phyloP scores from a whole-genome alignment of 2,888 invertebrate genomes.

The Heterodera filipjevi region DNA sequence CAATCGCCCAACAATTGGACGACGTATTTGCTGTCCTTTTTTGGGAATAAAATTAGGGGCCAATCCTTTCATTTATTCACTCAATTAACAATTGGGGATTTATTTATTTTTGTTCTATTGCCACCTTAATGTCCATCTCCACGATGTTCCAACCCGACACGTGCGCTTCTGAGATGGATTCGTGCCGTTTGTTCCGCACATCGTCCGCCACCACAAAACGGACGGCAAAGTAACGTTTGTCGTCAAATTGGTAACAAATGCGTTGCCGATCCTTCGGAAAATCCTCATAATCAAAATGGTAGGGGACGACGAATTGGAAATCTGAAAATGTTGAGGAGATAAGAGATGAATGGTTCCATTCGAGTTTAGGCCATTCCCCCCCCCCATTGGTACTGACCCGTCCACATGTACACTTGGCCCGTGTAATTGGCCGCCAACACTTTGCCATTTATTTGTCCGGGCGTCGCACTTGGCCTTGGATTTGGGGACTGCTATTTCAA shows the following conservation, averaged over 20 bases:
- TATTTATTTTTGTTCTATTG: too few relatives aligned
- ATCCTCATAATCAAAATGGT: conserved; percentile 61
- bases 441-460: conserved; percentile 59
- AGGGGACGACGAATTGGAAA: conserved; percentile 62
- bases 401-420: conserved; percentile 59
- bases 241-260: conserved; percentile 65
- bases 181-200: conserved; percentile 53
- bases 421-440: conserved; percentile 66
- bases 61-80: background rate
- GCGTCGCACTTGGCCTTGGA: conserved; percentile 50
- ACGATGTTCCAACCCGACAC: conserved; percentile 63
- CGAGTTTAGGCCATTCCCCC: background rate
- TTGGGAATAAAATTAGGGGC: conserved; percentile 33
- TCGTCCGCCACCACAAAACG: conserved; percentile 58
- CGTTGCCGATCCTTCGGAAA: conserved; percentile 63
- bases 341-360: conserved; percentile 15
- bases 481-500: background rate
- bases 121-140: conserved; percentile 57
- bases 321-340: conserved; percentile 47
- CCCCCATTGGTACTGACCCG: background rate
- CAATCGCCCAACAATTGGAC: conserved; percentile 62
- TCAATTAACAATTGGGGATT: background rate
- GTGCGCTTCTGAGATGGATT: conserved; percentile 59
- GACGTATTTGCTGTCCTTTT: conserved; percentile 59
- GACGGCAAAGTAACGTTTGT: conserved; percentile 64